Evolutionary conservation across 2,113 vertebrate genomes (phyloP).

Genomic region (Vanacampus margaritifer): DNA sequence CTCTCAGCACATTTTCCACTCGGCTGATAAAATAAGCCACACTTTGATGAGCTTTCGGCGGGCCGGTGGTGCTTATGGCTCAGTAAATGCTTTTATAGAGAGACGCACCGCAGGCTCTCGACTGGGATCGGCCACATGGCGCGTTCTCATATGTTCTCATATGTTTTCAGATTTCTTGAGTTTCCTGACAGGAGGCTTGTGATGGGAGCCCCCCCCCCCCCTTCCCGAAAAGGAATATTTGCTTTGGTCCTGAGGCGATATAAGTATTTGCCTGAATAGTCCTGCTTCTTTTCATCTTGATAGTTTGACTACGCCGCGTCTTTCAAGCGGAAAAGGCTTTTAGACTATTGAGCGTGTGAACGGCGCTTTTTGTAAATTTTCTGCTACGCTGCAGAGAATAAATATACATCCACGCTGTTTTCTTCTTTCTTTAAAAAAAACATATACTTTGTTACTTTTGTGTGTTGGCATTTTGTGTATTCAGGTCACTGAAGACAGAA

Average conservation of each 20-base stretch:
- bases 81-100: slow-evolving; percentile 66
- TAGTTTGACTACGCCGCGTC: neutral
- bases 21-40: slow-evolving; percentile 70
- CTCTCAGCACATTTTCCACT: slow-evolving; percentile 73
- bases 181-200: slow-evolving; percentile 5
- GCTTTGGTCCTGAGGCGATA: slow-evolving; percentile 12
- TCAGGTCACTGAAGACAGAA: neutral
- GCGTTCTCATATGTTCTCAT: slow-evolving; percentile 22
- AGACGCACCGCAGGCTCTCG: slow-evolving; percentile 59
- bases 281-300: neutral
- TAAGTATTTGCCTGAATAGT: neutral
- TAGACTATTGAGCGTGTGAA: neutral
- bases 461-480: neutral
- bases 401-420: neutral
- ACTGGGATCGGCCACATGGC: slow-evolving; percentile 57
- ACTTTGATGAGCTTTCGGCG: slow-evolving; percentile 68
- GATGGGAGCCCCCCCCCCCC: neutral
- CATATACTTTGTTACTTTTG: neutral
- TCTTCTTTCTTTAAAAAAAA: neutral
- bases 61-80: slow-evolving; percentile 41
- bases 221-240: neutral
- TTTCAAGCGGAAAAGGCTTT: slow-evolving; percentile 3
- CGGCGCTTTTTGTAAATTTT: neutral
- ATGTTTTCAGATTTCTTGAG: slow-evolving; percentile 14
- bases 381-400: slow-evolving; percentile 1